Percentiles rank a stretch among this genome's conserved stretches.
Evolutionary conservation across 2,797 vertebrate species (phyloP).

Genomic region (Sitta carolinensis): DNA sequence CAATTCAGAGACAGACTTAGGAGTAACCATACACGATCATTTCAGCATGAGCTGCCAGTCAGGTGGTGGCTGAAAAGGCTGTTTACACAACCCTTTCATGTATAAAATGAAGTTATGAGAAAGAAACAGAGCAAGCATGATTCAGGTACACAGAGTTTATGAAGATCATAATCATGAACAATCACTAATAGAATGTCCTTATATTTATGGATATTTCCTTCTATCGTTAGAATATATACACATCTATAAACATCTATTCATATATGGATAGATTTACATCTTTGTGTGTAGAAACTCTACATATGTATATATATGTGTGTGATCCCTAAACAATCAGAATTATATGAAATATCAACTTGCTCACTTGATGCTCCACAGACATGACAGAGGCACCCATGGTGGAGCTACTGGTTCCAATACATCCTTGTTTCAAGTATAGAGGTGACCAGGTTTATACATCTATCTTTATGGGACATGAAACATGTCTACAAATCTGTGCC

Average conservation of each 20-base stretch:
- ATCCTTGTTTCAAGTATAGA: background rate
- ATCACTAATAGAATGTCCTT: background rate
- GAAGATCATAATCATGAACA: background rate
- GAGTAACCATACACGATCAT: slow-evolving; percentile 13
- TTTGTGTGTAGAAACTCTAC: background rate
- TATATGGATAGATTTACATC: background rate
- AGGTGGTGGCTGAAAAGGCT: background rate
- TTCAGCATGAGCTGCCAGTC: slow-evolving; percentile 8
- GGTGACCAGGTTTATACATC: background rate
- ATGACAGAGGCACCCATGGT: background rate
- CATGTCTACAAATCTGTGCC: background rate
- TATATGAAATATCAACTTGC: background rate
- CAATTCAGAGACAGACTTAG: slow-evolving; percentile 7
- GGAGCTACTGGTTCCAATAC: background rate
- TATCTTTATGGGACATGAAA: background rate
- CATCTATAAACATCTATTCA: background rate
- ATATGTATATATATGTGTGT: too few relatives aligned
- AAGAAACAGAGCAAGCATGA: background rate
- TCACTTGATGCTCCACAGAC: background rate
- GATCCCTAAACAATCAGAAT: background rate
- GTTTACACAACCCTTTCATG: background rate
- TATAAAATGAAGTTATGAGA: background rate
- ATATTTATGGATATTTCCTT: background rate
- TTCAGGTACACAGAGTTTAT: background rate
- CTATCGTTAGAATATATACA: background rate